Conservation (phyloP, 2,888 invertebrate species). For the Drosophila picticornis region DNA sequence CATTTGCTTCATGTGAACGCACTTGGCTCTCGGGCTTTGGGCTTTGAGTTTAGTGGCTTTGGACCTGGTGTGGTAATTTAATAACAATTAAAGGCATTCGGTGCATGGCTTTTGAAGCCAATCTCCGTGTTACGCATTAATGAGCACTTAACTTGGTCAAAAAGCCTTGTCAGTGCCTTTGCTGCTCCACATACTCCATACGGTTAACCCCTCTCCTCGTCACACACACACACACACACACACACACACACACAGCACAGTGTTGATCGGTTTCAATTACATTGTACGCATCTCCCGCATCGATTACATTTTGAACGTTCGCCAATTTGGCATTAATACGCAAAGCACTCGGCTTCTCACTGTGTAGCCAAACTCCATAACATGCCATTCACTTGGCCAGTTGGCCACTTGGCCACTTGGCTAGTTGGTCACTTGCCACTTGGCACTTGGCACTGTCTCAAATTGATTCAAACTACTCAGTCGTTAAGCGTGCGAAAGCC, state of each 20-base stretch:
- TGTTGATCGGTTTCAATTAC: slow-evolving; percentile 65
- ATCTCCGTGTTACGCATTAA: slow-evolving; percentile 83
- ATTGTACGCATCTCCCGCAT: slow-evolving; percentile 70
- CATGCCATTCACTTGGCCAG: slow-evolving; percentile 65
- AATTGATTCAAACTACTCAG: slow-evolving; percentile 71
- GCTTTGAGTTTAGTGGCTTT: slow-evolving; percentile 31
- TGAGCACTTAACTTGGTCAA: slow-evolving; percentile 84
- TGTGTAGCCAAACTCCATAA: slow-evolving; percentile 10
- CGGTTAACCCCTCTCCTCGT: neutral
- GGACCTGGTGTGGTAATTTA: slow-evolving; percentile 68
- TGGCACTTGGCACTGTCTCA: slow-evolving; percentile 29
- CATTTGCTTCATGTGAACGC: slow-evolving; percentile 55
- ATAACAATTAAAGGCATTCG: slow-evolving; percentile 80
- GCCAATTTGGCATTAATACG: slow-evolving; percentile 74
- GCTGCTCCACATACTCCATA: slow-evolving; percentile 61
- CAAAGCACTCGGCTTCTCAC: slow-evolving; percentile 37
- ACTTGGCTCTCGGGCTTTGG: slow-evolving; percentile 44
- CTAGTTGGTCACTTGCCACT: slow-evolving; percentile 20
- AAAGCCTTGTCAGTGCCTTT: slow-evolving; percentile 60
- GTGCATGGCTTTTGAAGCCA: slow-evolving; percentile 80
- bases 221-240: slow-evolving; percentile 6
- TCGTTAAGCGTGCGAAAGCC: slow-evolving; percentile 76
- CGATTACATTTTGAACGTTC: slow-evolving; percentile 80
- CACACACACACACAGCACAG: neutral
- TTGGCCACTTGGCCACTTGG: slow-evolving; percentile 41